Percentiles rank a stretch among this genome's conserved stretches.
Evolutionary conservation across 2,888 invertebrate species (phyloP).

Genomic region (Lepidocyrtoides sp.): DNA sequence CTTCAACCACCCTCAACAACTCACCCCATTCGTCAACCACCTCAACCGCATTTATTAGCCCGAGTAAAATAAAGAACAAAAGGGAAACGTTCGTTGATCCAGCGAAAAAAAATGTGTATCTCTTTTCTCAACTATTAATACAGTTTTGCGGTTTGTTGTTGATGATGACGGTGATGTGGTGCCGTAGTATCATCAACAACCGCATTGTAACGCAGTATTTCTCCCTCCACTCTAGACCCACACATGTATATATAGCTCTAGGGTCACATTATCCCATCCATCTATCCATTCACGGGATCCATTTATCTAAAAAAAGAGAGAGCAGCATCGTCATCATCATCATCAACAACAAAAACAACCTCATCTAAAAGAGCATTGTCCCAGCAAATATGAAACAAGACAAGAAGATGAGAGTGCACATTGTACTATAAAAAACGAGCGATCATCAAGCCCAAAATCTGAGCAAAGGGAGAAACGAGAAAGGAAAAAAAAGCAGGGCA

Average conservation of each 20-base stretch:
- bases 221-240: background rate
- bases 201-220: background rate
- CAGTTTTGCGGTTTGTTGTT: background rate
- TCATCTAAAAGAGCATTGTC: slow-evolving; percentile 29
- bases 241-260: slow-evolving; percentile 48
- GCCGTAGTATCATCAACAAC: slow-evolving; percentile 7
- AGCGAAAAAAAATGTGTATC: slow-evolving; percentile 20
- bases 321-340: slow-evolving; percentile 20
- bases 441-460: slow-evolving; percentile 31
- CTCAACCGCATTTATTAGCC: slow-evolving; percentile 33
- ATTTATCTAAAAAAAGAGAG: slow-evolving; percentile 30
- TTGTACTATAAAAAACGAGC: slow-evolving; percentile 1
- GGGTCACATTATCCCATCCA: slow-evolving; percentile 66
- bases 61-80: background rate
- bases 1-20: background rate
- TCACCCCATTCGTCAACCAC: background rate
- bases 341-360: background rate
- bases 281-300: slow-evolving; percentile 40
- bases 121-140: background rate
- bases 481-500: background rate
- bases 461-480: background rate
- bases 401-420: slow-evolving; percentile 19
- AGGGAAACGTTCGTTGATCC: background rate
- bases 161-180: background rate
- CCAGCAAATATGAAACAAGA: slow-evolving; percentile 59